Evolutionary conservation across 1,140 invertebrate species (phyloP).

Genomic region (Drosophila triauraria): DNA sequence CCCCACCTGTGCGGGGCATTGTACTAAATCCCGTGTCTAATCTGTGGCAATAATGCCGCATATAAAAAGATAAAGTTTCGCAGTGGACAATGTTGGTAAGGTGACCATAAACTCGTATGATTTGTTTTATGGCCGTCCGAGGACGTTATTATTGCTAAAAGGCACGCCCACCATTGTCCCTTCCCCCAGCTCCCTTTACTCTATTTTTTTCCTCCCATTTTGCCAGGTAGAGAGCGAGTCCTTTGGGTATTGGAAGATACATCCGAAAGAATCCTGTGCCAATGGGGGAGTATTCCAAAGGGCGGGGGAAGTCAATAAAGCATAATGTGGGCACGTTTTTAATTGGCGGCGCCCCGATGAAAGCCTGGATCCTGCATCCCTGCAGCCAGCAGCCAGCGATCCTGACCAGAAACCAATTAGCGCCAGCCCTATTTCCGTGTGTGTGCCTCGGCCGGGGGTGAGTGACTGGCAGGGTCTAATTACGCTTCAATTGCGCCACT

Average conservation of each 20-base stretch:
- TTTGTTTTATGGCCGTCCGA: constrained; percentile 82
- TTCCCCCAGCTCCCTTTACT: background rate
- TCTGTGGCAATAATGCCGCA: constrained; percentile 83
- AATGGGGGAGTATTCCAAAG: background rate
- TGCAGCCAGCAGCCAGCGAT: constrained; percentile 8
- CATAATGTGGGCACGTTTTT: constrained; percentile 84
- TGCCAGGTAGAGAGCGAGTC: constrained; percentile 38
- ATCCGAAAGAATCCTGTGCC: constrained; percentile 27
- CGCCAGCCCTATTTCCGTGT: constrained; percentile 58
- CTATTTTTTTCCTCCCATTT: background rate
- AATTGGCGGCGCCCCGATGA: constrained; percentile 72
- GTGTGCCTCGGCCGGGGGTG: constrained; percentile 30
- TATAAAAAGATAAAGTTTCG: constrained; percentile 82
- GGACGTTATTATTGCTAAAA: constrained; percentile 83
- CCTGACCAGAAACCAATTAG: constrained; percentile 81
- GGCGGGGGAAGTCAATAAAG: constrained; percentile 73
- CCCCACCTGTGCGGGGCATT: constrained; percentile 34
- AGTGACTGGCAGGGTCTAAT: constrained; percentile 79
- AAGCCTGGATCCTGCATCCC: constrained; percentile 49
- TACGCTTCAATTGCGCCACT: constrained; percentile 84
- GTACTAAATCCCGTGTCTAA: constrained; percentile 80
- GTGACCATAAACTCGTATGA: constrained; percentile 83
- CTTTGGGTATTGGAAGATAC: constrained; percentile 50
- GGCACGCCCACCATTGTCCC: constrained; percentile 60
- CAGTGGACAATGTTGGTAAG: constrained; percentile 72